Evolutionary conservation across 2,113 vertebrate genomes (phyloP), one percentile per base, ranked within the genome.

Genomic region (Pelvicachromis taeniatus): DNA sequence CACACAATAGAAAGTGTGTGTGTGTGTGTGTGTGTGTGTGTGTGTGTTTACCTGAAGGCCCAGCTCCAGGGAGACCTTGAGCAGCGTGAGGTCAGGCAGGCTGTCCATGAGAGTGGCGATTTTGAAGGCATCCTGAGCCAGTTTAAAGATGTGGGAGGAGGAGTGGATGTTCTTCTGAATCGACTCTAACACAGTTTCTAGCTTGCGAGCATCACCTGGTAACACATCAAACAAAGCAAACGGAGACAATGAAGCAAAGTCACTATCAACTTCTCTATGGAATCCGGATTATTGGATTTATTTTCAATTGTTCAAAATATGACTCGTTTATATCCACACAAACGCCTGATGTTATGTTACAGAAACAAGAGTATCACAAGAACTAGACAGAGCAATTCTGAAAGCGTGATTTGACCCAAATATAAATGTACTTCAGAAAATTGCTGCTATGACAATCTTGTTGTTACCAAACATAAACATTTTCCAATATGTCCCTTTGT

Each of bases 111-210:
- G 88, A 1, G 93, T 94, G 84, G 93, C 92, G 35, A 94, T 94
- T 19, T 94, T 94, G 80, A 94, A 94, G 87, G 93, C 93, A 31
- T 94, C 93, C 88, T 94, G 93, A 58, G 93, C 93, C 85, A 94
- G 86, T 84, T 94, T 94, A 81, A 94, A 94, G 92, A 93, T 94
- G 89, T 94, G 93, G 6, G 93, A 94, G 7, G 93, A 92, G 3
- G 93, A 93, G 86, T 94, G 93, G 91, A 94, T 92, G 91, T 93
- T 93, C 82, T 93, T 94, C 91, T 94, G 93, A 89, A 94, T 92
- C 68, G 92, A 92, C 87, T 93, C 93, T 48, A 94, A 88, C 89
- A 94, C 92, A 14, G 90, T 92, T 77, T 94, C 78, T 1, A 94
- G 82, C 23, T 80, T 91, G 33, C 83, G 63, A 14, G 91, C 82